Percentiles rank a stretch among this genome's conserved stretches.
Conservation (phyloP, 2,113 vertebrate genomes). For the Otolemur garnettii region DNA sequence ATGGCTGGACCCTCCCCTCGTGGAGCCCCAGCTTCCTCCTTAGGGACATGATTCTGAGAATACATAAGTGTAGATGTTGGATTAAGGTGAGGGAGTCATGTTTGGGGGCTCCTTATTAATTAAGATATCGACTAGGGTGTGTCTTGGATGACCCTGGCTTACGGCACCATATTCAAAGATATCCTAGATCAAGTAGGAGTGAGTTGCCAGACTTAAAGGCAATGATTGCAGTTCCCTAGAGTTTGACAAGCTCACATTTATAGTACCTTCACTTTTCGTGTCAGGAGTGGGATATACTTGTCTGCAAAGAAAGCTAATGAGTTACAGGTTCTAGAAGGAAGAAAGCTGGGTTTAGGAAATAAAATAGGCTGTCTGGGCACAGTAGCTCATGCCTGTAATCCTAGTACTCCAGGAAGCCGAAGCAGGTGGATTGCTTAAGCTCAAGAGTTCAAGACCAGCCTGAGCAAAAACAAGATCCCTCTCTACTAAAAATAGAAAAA, state of each 20-base stretch:
- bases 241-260: background rate
- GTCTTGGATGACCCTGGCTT: background rate
- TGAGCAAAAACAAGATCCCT: too few relatives aligned
- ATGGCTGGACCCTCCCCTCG: slow-evolving; percentile 91
- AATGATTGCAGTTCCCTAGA: background rate
- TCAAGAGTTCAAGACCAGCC: too few relatives aligned
- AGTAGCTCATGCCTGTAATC: too few relatives aligned
- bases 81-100: background rate
- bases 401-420: too few relatives aligned
- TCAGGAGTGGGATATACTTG: background rate
- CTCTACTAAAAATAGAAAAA: too few relatives aligned
- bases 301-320: background rate
- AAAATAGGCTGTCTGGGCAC: background rate
- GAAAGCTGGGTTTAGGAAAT: background rate
- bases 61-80: background rate
- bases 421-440: too few relatives aligned
- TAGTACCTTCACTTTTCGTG: background rate
- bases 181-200: background rate
- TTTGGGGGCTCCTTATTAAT: background rate
- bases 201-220: background rate
- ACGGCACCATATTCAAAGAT: background rate
- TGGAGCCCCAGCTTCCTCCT: slow-evolving; percentile 87
- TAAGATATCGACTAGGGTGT: background rate
- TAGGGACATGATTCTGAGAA: slow-evolving; percentile 90
- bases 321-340: background rate